A percentile compares a stretch with the other conserved stretches of the same genome.
Conservation (phyloP, 2,888 invertebrate genomes). For the Timema cristinae region DNA sequence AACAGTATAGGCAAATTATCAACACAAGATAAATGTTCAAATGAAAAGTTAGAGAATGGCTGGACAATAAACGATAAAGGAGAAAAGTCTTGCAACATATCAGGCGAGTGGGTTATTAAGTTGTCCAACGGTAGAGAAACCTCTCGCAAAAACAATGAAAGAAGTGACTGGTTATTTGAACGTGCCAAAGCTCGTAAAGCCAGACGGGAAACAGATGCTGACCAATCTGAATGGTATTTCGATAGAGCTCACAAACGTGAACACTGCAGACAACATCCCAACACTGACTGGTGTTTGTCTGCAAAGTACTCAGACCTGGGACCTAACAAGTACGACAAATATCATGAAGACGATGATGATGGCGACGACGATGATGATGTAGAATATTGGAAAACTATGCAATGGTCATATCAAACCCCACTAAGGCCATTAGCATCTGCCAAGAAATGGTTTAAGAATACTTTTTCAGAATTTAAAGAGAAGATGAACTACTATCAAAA, state of each 20-base stretch:
- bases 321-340: constrained; percentile 3
- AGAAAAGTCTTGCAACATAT: constrained; percentile 9
- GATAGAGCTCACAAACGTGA: constrained; percentile 20
- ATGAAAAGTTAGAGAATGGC: background rate
- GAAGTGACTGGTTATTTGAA: constrained; percentile 23
- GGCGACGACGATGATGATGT: constrained; percentile 12
- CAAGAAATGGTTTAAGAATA: constrained; percentile 21
- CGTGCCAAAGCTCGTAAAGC: constrained; percentile 22
- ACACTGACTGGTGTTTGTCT: constrained; percentile 4
- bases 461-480: constrained; percentile 17
- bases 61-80: background rate
- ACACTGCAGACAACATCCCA: constrained; percentile 17
- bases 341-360: constrained; percentile 7
- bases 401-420: constrained; percentile 13
- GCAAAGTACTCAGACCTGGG: background rate
- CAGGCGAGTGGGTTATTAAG: constrained; percentile 21
- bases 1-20: background rate
- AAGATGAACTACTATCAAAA: constrained; percentile 20
- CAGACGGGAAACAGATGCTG: constrained; percentile 13
- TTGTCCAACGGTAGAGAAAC: constrained; percentile 16
- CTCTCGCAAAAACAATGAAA: constrained; percentile 14
- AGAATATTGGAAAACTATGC: background rate
- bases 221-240: constrained; percentile 18
- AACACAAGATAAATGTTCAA: background rate
- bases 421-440: background rate